These are phyloP conservation scores for Bufo bufo DNA, from an alignment of 2,113 vertebrate species.

Conservation along the genomic window DNA sequence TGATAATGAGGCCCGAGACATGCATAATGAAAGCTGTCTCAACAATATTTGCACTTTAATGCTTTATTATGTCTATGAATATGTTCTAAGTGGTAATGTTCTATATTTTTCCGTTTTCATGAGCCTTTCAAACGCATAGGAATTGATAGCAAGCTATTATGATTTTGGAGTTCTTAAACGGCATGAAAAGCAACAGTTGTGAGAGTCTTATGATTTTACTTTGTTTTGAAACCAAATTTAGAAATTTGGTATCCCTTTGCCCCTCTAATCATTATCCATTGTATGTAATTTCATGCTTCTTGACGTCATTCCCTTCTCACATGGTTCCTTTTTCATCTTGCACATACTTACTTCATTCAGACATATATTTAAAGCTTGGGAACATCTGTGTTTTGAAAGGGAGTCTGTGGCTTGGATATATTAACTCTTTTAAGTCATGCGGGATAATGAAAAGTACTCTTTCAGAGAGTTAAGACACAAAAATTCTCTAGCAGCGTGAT, in stretches of 20 bases:
- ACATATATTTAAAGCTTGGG: conserved; percentile 51
- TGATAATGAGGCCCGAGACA: conserved; percentile 86
- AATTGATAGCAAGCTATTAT: conserved; percentile 63
- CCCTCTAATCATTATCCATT: conserved; percentile 52
- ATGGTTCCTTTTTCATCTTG: conserved; percentile 51
- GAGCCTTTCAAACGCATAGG: conserved; percentile 64
- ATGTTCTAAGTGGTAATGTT: conserved; percentile 82
- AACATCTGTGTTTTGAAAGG: conserved; percentile 41
- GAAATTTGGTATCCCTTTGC: conserved; percentile 35
- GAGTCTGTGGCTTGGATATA: conserved; percentile 13
- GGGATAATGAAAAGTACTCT: conserved; percentile 9
- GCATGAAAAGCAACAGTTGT: conserved; percentile 61
- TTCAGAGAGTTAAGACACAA: not conserved
- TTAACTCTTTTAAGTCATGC: conserved; percentile 17
- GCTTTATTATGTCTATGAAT: conserved; percentile 89
- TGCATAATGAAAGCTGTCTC: conserved; percentile 94
- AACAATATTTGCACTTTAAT: conserved; percentile 95
- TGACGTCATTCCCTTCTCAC: conserved; percentile 55
- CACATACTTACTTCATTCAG: conserved; percentile 47
- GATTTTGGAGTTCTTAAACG: conserved; percentile 57
- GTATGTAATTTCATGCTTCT: conserved; percentile 57
- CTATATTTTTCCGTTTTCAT: conserved; percentile 64
- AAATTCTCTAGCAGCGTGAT: not conserved
- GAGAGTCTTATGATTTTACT: conserved; percentile 56
- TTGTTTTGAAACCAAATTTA: conserved; percentile 62